Evolutionary conservation across 2,888 invertebrate genomes (phyloP).

Genomic region (Conops quadrifasciatus): DNA sequence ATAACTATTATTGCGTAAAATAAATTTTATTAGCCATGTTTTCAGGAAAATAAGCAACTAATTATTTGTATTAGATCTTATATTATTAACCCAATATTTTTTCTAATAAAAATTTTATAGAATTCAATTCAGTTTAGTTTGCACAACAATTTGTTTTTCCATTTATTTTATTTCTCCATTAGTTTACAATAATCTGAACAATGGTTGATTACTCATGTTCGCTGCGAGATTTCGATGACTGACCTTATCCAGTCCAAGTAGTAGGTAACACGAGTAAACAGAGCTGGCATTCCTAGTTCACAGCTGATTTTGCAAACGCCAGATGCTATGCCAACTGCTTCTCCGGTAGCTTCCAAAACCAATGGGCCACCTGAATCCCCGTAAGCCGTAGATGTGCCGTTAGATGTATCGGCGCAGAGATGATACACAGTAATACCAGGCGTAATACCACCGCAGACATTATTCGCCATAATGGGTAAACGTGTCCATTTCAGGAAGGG

Average conservation of each 20-base stretch:
- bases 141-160: too few relatives aligned
- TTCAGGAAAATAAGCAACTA: neutral
- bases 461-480: neutral
- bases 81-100: too few relatives aligned
- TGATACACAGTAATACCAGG: neutral
- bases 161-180: too few relatives aligned
- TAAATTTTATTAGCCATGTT: conserved; percentile 29
- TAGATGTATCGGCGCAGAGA: neutral
- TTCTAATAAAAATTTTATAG: too few relatives aligned
- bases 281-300: neutral
- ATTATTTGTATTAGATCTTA: too few relatives aligned
- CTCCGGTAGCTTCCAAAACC: neutral
- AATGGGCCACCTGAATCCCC: neutral
- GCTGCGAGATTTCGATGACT: neutral
- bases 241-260: neutral
- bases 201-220: too few relatives aligned
- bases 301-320: neutral
- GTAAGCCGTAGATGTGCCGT: neutral
- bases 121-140: too few relatives aligned
- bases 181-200: too few relatives aligned
- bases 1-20: conserved; percentile 29
- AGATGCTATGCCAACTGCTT: neutral
- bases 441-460: neutral
- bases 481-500: neutral
- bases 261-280: neutral